Evolutionary conservation across 1,140 invertebrate species (phyloP).

Genomic region (Drosophila tsacasi): DNA sequence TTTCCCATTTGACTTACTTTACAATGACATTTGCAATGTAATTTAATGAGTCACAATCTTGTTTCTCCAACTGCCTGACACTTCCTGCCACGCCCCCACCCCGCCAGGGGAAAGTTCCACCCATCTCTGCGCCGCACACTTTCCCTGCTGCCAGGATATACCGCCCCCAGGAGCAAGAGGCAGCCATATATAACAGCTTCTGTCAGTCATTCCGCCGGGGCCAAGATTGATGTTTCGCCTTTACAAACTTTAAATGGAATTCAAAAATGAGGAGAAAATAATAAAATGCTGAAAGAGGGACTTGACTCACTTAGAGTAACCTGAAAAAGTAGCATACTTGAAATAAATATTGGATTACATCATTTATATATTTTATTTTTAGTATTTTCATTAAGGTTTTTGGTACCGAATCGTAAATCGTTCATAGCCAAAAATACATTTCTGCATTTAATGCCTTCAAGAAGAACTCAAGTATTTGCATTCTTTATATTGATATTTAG

Average conservation of each 20-base stretch:
- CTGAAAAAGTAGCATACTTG: background rate
- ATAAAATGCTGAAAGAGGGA: conserved; percentile 16
- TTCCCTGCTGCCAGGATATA: conserved; percentile 4
- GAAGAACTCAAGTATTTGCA: too few species aligned
- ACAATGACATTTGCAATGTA: conserved; percentile 83
- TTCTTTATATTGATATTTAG: too few species aligned
- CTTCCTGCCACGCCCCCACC: conserved; percentile 47
- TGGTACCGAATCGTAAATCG: too few species aligned
- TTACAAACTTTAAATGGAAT: conserved; percentile 75
- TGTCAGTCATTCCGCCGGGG: conserved; percentile 56
- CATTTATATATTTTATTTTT: too few species aligned
- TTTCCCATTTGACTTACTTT: conserved; percentile 73
- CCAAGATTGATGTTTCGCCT: conserved; percentile 73
- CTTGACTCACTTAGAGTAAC: background rate
- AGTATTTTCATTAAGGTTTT: too few species aligned
- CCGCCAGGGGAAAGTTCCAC: conserved; percentile 6
- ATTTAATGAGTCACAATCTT: conserved; percentile 84
- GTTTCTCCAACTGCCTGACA: conserved; percentile 79
- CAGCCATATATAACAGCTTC: conserved; percentile 60
- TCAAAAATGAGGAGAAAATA: conserved; percentile 48
- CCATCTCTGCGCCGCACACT: conserved; percentile 11
- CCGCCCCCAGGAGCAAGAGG: conserved; percentile 17
- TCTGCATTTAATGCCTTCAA: too few species aligned
- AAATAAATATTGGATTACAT: too few species aligned
- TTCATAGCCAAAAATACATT: too few species aligned